Evolutionary conservation across 2,888 invertebrate species (phyloP), one percentile per base, ranked within the genome.

Genomic region (Eupithecia exiguata): DNA sequence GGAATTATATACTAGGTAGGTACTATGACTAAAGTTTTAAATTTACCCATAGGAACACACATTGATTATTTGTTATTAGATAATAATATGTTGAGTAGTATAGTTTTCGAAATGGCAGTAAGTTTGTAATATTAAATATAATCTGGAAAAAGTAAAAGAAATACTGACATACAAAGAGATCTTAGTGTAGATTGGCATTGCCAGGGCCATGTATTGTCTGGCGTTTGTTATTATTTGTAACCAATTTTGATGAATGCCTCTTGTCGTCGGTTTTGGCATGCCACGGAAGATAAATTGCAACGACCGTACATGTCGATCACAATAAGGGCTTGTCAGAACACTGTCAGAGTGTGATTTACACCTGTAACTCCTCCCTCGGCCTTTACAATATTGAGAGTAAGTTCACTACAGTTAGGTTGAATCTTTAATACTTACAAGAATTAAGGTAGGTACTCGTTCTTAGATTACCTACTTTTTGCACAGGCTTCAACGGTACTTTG

Each of bases 251-350:
- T 78, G 69, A 75, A 80, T 74, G 68, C 62, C 25, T 75, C 65
- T 72, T 40, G 58, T 63, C 46, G 72, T 69, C 58, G 40, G 58
- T 71, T 75, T 79, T 78, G 79, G 78, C 79, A 76, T 74, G 77
- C 62, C 25, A 70, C 68, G 71, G 46, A 69, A 74, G 65, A 77
- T 78, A 75, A 73, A 80, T 81, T 38, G 38, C 1, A 21, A 68
- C 58, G 75, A 74, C 76, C 69, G 69, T 58, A 63, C 58, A 72
- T 77, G 79, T 80, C 84, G 78, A 85, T 86, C 81, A 82, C 69
- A 76, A 76, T 77, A 79, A 65, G 18, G 12, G 36, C 79, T 80
- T 85, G 86, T 82, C 83, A 81, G 74, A 70, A 71, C 53, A 21
- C 53, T 53, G 53, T 21, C 53, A 21, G 12, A 53, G 7, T 14